Base-by-base conservation (phyloP, 1,140 invertebrate species). In the Hypothenemus hampei region DNA sequence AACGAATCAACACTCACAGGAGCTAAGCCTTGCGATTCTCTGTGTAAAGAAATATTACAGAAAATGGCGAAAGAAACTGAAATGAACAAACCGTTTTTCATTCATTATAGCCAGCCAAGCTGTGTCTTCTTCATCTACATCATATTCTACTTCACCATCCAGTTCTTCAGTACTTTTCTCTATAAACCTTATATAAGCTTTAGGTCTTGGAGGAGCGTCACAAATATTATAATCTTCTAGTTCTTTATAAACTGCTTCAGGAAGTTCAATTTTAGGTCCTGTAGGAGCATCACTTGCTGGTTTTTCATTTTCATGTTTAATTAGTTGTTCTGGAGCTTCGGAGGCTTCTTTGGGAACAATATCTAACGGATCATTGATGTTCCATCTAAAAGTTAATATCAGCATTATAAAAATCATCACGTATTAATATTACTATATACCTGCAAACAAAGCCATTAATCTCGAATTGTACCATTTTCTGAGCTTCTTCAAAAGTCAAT, bases 41-140 rank as follows among this genome's bases (percentile, higher is more conserved):
- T 57, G 23, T 21, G 24, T n/a, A 45, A 33, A 23, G 20, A 31
- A 31, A 31, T 8, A 31, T 31, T 31, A 31, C 13, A 11, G 10
- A 39, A 6, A 39, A 8, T 39, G 36, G 11, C 10, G 13, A 39
- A 37, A 50, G 23, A 22, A n/a, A 33, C 26, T 16, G 18, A 37
- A 41, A 1, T 31, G 24, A 37, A 11, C 16, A n/a, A 21, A 57
- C 55, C 55, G 62, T 82, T 81, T 64, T 62, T 91, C 86, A 72
- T 97, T 97, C 41, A 95, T 86, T 29, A 95, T 79, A 40, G 84
- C 79, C 31, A 97, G 68, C 94, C 93, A 97, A 0, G 90, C 89
- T 37, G 87, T 87, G 68, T 97, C 94, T 75, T 98, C 94, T 73
- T 97, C 95, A 73, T 98, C 96, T 58, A 98, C 85, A 77, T 98